phyloP scores from a whole-genome alignment of 2,113 vertebrate genomes.

The Castor canadensis region DNA sequence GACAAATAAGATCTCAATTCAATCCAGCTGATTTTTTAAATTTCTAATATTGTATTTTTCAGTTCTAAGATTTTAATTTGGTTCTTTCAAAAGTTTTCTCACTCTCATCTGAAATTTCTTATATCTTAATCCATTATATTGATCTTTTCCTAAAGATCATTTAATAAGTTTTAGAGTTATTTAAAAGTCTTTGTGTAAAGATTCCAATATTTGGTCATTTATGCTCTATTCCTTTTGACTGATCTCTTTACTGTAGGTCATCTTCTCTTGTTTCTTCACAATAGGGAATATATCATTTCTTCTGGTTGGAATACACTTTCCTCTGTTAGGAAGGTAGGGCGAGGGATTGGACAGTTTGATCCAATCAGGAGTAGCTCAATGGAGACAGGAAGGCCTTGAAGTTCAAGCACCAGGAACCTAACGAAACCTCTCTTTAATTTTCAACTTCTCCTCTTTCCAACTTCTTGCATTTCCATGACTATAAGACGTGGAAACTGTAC shows the following conservation, averaged over 20 bases:
- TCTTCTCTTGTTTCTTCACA: constrained; percentile 5
- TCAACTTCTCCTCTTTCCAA: background rate
- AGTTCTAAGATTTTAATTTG: background rate
- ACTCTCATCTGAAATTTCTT: constrained; percentile 22
- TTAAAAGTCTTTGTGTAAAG: background rate
- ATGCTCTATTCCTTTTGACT: background rate
- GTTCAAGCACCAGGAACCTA: background rate
- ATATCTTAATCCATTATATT: background rate
- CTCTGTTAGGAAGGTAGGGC: background rate
- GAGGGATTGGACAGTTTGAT: background rate
- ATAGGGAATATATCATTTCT: background rate
- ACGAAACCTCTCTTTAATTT: background rate
- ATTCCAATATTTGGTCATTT: background rate
- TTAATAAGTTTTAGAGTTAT: background rate
- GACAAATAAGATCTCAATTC: background rate
- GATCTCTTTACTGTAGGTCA: background rate
- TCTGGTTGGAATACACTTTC: background rate
- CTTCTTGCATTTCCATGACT: background rate
- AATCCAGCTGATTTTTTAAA: background rate
- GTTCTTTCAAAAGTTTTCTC: constrained; percentile 10
- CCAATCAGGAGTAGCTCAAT: background rate
- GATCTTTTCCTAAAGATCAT: background rate
- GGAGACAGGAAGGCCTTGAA: background rate
- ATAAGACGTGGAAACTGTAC: background rate
- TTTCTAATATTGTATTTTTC: background rate